phyloP scores from a whole-genome alignment of 2,797 vertebrate genomes.

The Pipistrellus nathusii region DNA sequence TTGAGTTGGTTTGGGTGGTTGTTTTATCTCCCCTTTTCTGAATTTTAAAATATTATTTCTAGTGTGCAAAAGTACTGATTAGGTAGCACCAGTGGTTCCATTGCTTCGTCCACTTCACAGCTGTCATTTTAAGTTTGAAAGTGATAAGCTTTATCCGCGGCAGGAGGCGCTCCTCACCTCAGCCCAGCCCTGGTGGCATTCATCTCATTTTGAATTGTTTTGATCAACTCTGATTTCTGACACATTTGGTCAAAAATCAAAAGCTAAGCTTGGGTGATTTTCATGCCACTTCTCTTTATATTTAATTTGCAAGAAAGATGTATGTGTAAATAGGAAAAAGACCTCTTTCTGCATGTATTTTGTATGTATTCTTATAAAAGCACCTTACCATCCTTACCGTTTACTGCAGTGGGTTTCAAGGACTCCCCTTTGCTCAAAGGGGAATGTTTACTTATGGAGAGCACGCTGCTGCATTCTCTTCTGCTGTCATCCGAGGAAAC shows the following conservation, averaged over 20 bases:
- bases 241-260: background rate
- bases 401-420: slow-evolving; percentile 7
- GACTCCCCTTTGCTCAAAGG: slow-evolving; percentile 46
- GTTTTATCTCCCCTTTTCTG: slow-evolving; percentile 63
- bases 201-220: background rate
- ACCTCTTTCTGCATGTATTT: background rate
- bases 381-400: background rate
- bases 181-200: accelerated
- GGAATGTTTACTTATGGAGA: slow-evolving; percentile 76
- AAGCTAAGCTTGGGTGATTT: slow-evolving; percentile 8
- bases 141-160: background rate
- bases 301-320: slow-evolving; percentile 42
- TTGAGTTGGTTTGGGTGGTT: background rate
- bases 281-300: background rate
- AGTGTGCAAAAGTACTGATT: slow-evolving; percentile 53
- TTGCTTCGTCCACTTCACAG: slow-evolving; percentile 51
- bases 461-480: slow-evolving; percentile 60
- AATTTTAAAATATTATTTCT: slow-evolving; percentile 61
- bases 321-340: background rate
- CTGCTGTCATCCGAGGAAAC: slow-evolving; percentile 73
- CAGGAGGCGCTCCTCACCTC: accelerated
- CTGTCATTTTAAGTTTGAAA: slow-evolving; percentile 21
- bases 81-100: background rate
- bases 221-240: background rate
- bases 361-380: background rate